phyloP scores from a whole-genome alignment of 2,797 vertebrate genomes.

The Ambastaia sidthimunki region DNA sequence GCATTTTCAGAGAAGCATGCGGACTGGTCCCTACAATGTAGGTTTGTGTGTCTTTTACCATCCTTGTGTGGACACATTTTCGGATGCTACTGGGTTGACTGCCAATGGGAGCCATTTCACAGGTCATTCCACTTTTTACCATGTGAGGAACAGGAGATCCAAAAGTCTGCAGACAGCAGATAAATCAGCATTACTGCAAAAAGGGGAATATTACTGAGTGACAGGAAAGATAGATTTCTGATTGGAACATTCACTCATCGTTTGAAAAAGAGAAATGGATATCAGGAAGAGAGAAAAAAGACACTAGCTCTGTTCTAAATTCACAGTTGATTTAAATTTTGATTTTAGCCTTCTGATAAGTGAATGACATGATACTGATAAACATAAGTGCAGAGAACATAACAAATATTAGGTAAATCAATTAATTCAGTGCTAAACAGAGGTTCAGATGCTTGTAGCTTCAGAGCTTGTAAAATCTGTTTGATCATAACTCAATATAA shows the following conservation, averaged over 20 bases:
- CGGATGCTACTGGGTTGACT: slow-evolving; percentile 4
- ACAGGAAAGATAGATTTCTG: slow-evolving; percentile 75
- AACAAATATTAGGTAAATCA: too few species aligned
- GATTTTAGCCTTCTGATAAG: too few species aligned
- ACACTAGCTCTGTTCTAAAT: slow-evolving; percentile 45
- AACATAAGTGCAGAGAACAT: too few species aligned
- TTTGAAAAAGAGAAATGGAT: slow-evolving; percentile 71
- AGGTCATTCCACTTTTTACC: slow-evolving; percentile 65
- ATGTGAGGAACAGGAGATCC: slow-evolving; percentile 68
- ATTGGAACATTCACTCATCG: slow-evolving; percentile 62
- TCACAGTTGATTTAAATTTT: neutral
- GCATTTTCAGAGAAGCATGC: too few species aligned
- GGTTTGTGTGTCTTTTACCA: too few species aligned
- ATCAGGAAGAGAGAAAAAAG: slow-evolving; percentile 48
- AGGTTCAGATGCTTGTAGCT: too few species aligned
- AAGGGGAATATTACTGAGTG: slow-evolving; percentile 70
- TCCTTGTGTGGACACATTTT: too few species aligned
- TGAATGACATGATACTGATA: too few species aligned
- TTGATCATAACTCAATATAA: too few species aligned
- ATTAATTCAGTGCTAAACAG: too few species aligned
- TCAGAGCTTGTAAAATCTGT: too few species aligned
- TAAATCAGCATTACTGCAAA: slow-evolving; percentile 75
- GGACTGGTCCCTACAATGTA: too few species aligned
- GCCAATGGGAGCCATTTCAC: slow-evolving; percentile 70
- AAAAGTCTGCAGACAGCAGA: slow-evolving; percentile 70